Percentiles rank a stretch among this genome's conserved stretches.
Evolutionary conservation across 2,113 vertebrate species (phyloP).

Genomic region (Leucoraja erinaceus): DNA sequence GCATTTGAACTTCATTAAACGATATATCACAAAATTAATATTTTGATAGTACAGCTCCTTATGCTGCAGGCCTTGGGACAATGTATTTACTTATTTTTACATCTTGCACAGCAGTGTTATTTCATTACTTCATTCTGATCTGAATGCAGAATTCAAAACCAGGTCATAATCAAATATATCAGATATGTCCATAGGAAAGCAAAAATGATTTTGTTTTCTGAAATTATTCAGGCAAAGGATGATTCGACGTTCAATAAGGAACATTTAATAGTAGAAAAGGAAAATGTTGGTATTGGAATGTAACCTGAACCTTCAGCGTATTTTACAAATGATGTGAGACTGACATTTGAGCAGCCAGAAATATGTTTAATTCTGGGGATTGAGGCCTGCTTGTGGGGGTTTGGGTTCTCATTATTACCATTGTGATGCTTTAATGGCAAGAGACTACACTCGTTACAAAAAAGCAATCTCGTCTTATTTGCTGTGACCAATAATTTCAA

Average conservation of each 20-base stretch:
- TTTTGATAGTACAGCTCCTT: not conserved
- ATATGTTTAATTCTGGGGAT: conserved; percentile 12
- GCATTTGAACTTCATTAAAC: not conserved
- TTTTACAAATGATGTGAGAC: conserved; percentile 11
- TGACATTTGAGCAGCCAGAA: conserved; percentile 29
- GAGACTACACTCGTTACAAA: not conserved
- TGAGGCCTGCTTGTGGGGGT: conserved; percentile 17
- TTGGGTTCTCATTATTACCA: not conserved
- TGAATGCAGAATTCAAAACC: not conserved
- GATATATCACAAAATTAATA: conserved; percentile 6
- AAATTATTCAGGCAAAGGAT: conserved; percentile 14
- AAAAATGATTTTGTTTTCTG: not conserved
- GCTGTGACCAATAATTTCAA: not conserved
- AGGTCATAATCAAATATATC: too few relatives aligned
- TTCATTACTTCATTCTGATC: not conserved
- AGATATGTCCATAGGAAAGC: not conserved
- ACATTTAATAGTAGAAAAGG: not conserved
- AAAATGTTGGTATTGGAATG: not conserved
- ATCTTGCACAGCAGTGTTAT: not conserved
- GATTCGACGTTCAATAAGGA: not conserved
- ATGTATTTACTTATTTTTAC: conserved; percentile 21
- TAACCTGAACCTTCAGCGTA: conserved; percentile 9
- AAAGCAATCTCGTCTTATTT: conserved; percentile 15
- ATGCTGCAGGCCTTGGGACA: not conserved
- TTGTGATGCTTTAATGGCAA: not conserved